Conservation (phyloP, 1,140 invertebrate species). For the Drosophila bocqueti region DNA sequence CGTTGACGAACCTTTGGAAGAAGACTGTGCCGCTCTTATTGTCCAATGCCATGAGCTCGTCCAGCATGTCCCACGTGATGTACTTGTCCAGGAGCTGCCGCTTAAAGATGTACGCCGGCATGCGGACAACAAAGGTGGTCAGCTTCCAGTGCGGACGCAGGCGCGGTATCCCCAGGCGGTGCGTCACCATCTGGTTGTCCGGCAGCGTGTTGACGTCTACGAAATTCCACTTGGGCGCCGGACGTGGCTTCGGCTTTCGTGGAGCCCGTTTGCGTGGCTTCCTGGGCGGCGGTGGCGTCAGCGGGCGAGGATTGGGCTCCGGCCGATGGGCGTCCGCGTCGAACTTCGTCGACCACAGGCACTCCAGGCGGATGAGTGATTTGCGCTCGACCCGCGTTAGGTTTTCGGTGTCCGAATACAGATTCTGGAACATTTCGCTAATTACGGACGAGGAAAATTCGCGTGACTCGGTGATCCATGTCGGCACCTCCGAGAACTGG, state of each 20-base stretch:
- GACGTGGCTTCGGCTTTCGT: background rate
- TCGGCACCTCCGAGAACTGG: too few relatives aligned
- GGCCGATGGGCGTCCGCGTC: background rate
- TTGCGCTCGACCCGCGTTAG: rapidly evolving
- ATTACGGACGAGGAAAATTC: background rate
- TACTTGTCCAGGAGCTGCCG: background rate
- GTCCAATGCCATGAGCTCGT: background rate
- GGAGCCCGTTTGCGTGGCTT: background rate
- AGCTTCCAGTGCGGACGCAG: slow-evolving; percentile 5
- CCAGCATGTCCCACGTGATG: slow-evolving; percentile 9
- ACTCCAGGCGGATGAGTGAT: background rate
- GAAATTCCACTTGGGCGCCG: too few relatives aligned
- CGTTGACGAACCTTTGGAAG: background rate
- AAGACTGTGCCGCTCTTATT: background rate
- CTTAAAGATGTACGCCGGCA: slow-evolving; percentile 1
- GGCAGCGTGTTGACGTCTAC: background rate
- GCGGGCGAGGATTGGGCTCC: background rate
- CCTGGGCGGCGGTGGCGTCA: background rate
- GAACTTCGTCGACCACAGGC: background rate
- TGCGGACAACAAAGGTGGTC: background rate
- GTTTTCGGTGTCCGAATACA: background rate
- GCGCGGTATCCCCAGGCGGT: background rate
- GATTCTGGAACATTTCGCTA: background rate
- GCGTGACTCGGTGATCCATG: background rate
- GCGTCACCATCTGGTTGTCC: background rate